Evolutionary conservation across 2,797 vertebrate genomes (phyloP), one percentile per base, ranked within the genome.

Genomic region (Miopithecus talapoin): DNA sequence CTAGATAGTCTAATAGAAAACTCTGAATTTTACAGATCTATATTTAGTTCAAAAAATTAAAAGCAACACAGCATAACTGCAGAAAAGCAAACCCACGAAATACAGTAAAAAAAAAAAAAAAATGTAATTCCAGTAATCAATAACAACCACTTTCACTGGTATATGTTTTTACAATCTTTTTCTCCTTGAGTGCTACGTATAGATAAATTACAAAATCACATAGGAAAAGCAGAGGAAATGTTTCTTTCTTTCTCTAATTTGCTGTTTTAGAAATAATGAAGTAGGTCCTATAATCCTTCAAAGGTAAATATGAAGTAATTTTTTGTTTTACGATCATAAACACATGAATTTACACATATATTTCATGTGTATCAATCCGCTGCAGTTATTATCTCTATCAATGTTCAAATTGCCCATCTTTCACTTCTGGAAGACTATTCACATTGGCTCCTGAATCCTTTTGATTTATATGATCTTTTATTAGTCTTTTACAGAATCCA

Each of bases 1-100:
- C 16, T 94, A 92, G 13, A 26, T 92, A 9, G 61, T 53, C 57
- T 93, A 98, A 97, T 21, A 61, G 59, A 98, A 98, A 95, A 2
- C 78, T 48, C 14, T 81, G 6, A 85, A 59, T 39, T 97, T 93
- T 33, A 85, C 13, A 87, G 39, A 81, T 93, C 4, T 76, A 43
- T 48, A 48, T 79, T 92, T 70, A 76, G 70, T 75, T 85, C 85
- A 88, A 94, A 75, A 72, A 74, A 41, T n/a, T 11, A 43, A 83
- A 79, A 94, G 46, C 1, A 91, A 85, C 24, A 95, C 0, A 93
- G 30, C 36, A 50, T 74, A 85, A 91, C 12, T 83, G 12, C 14
- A 88, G 24, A 85, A 95, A 84, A 84, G 68, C 91, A 97, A 96
- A n/a, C 12, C 5, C 81, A 89, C 33, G 85, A 94, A 79, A 59